Evolutionary conservation across 2,888 invertebrate species (phyloP).

Genomic region (Coleophora deauratella): DNA sequence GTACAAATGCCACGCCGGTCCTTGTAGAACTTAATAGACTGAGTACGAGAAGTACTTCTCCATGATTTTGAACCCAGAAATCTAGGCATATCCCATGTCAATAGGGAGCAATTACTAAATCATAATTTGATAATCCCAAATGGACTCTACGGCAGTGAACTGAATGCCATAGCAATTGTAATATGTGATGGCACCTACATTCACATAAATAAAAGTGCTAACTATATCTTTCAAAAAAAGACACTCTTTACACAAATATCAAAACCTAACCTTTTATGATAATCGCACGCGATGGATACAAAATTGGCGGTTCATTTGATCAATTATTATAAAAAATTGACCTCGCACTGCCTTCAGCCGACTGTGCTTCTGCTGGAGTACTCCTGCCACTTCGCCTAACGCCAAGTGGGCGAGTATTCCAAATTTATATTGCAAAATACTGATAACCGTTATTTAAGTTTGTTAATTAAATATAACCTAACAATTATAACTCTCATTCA

Average conservation of each 20-base stretch:
- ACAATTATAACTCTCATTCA: too few species aligned
- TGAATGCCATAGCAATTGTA: conserved; percentile 4
- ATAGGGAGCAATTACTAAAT: not conserved
- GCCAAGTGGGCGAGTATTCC: too few species aligned
- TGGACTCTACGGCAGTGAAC: not conserved
- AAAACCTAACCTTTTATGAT: conserved; percentile 12
- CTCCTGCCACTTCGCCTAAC: too few species aligned
- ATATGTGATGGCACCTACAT: conserved; percentile 11
- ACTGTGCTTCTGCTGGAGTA: too few species aligned
- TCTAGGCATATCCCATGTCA: not conserved
- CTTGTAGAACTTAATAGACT: conserved; percentile 4
- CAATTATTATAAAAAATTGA: too few species aligned
- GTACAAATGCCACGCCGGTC: not conserved
- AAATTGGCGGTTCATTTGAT: too few species aligned
- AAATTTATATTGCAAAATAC: too few species aligned
- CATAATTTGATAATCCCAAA: conserved; percentile 1
- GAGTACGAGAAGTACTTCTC: conserved; percentile 1
- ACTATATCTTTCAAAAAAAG: too few species aligned
- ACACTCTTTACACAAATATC: conserved; percentile 10
- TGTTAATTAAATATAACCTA: too few species aligned
- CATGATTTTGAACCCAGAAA: conserved; percentile 7
- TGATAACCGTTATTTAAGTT: too few species aligned
- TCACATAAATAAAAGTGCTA: conserved; percentile 6
- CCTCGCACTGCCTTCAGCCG: too few species aligned
- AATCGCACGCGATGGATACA: conserved; percentile 11